phyloP scores from a whole-genome alignment of 2,888 invertebrate genomes.

The Bugula neritina region DNA sequence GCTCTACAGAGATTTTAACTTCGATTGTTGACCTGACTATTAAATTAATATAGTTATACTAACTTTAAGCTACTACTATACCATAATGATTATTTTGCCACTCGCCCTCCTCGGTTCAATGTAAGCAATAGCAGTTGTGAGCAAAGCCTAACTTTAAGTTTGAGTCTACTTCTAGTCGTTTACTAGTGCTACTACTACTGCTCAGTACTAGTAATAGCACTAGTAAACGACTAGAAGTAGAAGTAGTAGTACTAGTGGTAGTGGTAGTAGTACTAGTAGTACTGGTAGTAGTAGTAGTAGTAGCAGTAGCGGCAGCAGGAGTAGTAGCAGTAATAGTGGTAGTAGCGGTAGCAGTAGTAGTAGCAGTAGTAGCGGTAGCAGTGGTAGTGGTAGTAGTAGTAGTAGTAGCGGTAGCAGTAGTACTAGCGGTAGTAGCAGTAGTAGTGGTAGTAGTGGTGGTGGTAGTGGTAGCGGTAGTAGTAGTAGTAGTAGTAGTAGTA shows the following conservation, averaged over 20 bases:
- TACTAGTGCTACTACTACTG: too few relatives aligned
- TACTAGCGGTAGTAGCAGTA: not conserved
- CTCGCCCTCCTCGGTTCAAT: too few relatives aligned
- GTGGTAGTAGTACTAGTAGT: conserved; percentile 10
- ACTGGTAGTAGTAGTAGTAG: conserved; percentile 1
- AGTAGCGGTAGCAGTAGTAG: not conserved
- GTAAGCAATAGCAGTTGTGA: too few relatives aligned
- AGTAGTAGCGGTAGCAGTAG: not conserved
- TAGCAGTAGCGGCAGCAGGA: conserved; percentile 3
- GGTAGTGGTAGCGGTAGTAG: not conserved
- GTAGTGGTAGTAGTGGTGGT: not conserved
- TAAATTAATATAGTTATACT: too few relatives aligned
- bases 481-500: not conserved
- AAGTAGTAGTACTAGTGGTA: not conserved
- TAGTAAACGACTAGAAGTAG: conserved; percentile 5
- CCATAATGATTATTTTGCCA: too few relatives aligned
- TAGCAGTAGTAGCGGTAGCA: not conserved
- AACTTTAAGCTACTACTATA: too few relatives aligned
- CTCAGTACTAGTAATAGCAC: not conserved
- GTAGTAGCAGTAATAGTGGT: not conserved
- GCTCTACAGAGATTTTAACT: too few relatives aligned
- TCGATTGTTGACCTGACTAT: too few relatives aligned
- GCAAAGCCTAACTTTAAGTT: too few relatives aligned
- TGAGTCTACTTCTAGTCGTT: too few relatives aligned
- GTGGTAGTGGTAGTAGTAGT: not conserved